Percentiles rank a stretch among this genome's conserved stretches.
Conservation (phyloP, 1,140 invertebrate species). For the Meloidogyne floridensis region DNA sequence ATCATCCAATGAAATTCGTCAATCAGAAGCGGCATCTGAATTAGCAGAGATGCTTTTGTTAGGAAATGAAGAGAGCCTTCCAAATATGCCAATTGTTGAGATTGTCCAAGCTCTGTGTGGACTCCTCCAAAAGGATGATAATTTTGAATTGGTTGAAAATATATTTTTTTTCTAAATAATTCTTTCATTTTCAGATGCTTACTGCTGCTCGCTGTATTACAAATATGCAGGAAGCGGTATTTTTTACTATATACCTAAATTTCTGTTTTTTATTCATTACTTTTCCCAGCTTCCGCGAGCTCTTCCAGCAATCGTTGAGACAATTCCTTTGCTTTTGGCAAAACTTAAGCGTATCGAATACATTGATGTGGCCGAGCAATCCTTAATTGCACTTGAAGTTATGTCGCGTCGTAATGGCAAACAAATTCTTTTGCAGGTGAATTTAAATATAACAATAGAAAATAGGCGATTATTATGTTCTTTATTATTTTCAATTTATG, state of each 20-base stretch:
- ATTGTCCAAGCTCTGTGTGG: conserved; percentile 84
- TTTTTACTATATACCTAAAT: neutral
- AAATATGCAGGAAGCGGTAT: conserved; percentile 93
- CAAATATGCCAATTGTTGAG: conserved; percentile 95
- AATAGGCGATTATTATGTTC: conserved; percentile 7
- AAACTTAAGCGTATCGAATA: conserved; percentile 66
- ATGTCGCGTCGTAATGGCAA: conserved; percentile 64
- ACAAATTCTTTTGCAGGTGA: conserved; percentile 45
- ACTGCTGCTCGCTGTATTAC: conserved; percentile 95
- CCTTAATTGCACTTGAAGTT: conserved; percentile 60
- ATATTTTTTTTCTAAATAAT: neutral
- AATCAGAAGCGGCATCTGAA: conserved; percentile 90
- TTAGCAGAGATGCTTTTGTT: conserved; percentile 98
- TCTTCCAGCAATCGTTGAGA: conserved; percentile 91
- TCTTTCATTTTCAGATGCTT: conserved; percentile 79
- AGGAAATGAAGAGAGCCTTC: conserved; percentile 97
- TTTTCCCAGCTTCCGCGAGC: conserved; percentile 77
- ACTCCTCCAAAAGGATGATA: conserved; percentile 74
- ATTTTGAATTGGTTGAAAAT: conserved; percentile 85
- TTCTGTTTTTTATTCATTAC: neutral
- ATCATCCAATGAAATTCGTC: conserved; percentile 90
- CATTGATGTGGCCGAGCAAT: conserved; percentile 61
- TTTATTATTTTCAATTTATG: conserved; percentile 5
- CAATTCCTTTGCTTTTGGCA: conserved; percentile 79
- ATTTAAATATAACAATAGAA: neutral